Evolutionary conservation across 2,113 vertebrate genomes (phyloP).

Genomic region (Rhipidura dahli): DNA sequence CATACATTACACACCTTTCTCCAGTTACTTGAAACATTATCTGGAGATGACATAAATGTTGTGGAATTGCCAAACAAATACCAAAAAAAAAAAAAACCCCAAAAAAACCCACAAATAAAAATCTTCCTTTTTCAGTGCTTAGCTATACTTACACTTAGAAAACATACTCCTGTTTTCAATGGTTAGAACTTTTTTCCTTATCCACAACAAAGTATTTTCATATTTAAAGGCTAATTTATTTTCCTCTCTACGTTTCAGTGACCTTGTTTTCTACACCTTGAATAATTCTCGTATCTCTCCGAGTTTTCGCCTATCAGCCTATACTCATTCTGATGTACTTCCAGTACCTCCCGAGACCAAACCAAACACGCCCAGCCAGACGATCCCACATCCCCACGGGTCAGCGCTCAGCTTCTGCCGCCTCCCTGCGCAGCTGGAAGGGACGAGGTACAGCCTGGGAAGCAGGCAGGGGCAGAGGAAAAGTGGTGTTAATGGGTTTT

Average conservation of each 20-base stretch:
- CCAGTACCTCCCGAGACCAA: fast-evolving
- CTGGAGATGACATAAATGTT: neutral
- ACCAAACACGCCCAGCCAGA: fast-evolving
- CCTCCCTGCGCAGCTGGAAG: neutral
- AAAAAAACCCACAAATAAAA: too few relatives aligned
- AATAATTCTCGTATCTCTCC: fast-evolving
- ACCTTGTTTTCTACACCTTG: neutral
- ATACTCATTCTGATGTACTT: fast-evolving
- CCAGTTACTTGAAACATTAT: neutral
- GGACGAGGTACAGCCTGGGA: neutral
- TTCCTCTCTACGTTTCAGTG: neutral
- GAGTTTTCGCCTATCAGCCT: neutral
- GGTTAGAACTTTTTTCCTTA: neutral
- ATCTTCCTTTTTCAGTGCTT: neutral
- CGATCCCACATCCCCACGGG: fast-evolving
- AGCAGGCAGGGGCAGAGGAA: neutral
- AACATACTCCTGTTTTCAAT: neutral
- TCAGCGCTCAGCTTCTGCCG: fast-evolving
- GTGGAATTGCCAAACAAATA: neutral
- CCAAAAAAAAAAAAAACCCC: too few relatives aligned
- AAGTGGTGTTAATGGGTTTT: neutral
- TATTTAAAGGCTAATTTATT: neutral
- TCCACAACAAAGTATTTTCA: neutral
- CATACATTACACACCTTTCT: neutral
- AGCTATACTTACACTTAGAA: neutral